Percentiles rank a stretch among this genome's conserved stretches.
These are phyloP conservation scores for Anthrax anthrax DNA, from an alignment of 2,888 invertebrate genomes.

Conservation along the genomic window DNA sequence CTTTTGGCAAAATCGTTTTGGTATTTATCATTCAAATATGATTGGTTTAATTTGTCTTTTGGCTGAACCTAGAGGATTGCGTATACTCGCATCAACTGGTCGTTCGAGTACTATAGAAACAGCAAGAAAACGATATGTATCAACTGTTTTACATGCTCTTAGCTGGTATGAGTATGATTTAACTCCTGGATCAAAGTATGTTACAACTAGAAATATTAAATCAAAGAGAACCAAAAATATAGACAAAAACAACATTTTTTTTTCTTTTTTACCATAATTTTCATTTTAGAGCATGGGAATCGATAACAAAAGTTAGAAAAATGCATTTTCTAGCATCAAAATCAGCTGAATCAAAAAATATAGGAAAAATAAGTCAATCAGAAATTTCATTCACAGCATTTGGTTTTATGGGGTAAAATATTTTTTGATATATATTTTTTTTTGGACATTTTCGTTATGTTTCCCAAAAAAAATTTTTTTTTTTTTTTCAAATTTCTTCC, in stretches of 20 bases:
- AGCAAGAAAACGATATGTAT: constrained; percentile 56
- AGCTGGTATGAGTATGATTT: constrained; percentile 62
- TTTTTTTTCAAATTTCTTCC: background rate
- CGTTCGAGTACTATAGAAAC: constrained; percentile 45
- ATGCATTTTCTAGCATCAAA: constrained; percentile 46
- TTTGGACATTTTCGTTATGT: background rate
- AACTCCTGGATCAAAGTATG: constrained; percentile 43
- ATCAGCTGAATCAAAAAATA: constrained; percentile 32
- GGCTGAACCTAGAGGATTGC: constrained; percentile 50
- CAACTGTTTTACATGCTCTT: constrained; percentile 55
- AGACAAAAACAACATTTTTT: background rate
- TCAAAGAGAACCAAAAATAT: background rate
- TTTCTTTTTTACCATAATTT: background rate
- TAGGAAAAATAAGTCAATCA: constrained; percentile 49
- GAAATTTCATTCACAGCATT: constrained; percentile 68
- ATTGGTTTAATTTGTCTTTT: constrained; percentile 54
- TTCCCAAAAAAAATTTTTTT: background rate
- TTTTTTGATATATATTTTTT: too few relatives aligned
- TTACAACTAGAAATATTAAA: too few relatives aligned
- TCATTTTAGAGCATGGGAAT: constrained; percentile 43
- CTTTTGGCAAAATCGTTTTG: constrained; percentile 48
- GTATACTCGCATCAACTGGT: constrained; percentile 48
- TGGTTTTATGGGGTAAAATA: constrained; percentile 52
- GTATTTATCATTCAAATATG: constrained; percentile 51
- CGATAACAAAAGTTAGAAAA: constrained; percentile 44